These are phyloP conservation scores for Cydia pomonella DNA, from an alignment of 1,140 invertebrate species.

Conservation along the genomic window DNA sequence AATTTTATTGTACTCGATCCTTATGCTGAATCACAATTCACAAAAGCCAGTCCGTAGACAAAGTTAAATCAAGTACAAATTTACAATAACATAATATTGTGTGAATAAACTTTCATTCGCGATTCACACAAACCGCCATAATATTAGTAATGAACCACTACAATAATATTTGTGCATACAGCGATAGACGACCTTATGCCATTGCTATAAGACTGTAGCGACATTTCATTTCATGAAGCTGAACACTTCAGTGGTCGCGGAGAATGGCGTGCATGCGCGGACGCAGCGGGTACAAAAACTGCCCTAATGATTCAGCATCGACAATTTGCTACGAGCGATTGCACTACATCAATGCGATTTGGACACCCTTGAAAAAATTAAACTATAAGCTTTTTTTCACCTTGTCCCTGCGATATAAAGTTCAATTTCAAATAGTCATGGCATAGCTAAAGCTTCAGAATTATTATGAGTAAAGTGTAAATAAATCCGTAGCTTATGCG, in stretches of 20 bases:
- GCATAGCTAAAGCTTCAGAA: not conserved
- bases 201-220: not conserved
- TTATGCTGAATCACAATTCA: not conserved
- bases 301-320: conserved; percentile 69
- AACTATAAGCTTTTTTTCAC: not conserved
- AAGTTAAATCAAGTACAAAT: conserved; percentile 12
- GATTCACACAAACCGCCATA: conserved; percentile 9
- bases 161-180: not conserved
- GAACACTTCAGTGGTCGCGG: conserved; percentile 56
- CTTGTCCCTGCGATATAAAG: not conserved
- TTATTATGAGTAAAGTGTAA: not conserved
- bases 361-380: conserved; percentile 46
- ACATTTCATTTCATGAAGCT: conserved; percentile 4
- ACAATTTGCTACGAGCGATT: conserved; percentile 77
- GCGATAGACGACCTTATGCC: not conserved
- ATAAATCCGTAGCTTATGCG: not conserved
- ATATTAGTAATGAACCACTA: not conserved
- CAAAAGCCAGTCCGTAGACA: not conserved
- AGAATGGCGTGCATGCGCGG: conserved; percentile 44
- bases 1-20: not conserved
- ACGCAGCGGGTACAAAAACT: conserved; percentile 47
- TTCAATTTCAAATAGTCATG: not conserved
- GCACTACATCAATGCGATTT: conserved; percentile 68
- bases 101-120: conserved; percentile 3
- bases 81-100: conserved; percentile 7